Percentiles rank a stretch among this genome's conserved stretches.
These are phyloP conservation scores for Erpornis zantholeuca DNA, from an alignment of 2,113 vertebrate species.

Conservation along the genomic window DNA sequence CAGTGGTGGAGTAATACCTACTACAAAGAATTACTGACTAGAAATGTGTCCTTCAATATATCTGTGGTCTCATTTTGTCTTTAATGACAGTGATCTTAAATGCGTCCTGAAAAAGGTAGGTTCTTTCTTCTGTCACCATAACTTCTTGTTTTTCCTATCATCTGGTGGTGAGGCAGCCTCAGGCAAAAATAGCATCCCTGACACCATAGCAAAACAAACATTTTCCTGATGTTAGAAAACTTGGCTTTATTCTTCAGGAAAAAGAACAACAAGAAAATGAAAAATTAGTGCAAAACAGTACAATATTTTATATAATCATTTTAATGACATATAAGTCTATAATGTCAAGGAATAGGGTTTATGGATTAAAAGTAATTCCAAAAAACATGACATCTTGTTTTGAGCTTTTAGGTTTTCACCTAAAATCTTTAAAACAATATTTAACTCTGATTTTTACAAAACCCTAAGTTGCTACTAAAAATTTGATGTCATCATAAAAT, in stretches of 20 bases:
- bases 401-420: not conserved
- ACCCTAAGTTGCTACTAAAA: not conserved
- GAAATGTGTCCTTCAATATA: not conserved
- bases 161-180: not conserved
- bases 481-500: not conserved
- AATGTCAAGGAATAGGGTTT: fast-evolving
- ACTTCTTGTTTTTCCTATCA: not conserved
- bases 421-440: not conserved
- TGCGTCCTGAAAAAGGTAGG: not conserved
- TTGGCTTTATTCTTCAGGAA: not conserved
- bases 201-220: not conserved
- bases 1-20: not conserved
- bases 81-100: not conserved
- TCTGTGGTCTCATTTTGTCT: not conserved
- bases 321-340: not conserved
- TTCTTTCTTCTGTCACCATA: not conserved
- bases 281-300: not conserved
- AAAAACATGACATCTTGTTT: not conserved
- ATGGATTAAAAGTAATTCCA: not conserved
- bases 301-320: not conserved
- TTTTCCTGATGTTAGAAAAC: not conserved
- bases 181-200: not conserved
- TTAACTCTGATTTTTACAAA: not conserved
- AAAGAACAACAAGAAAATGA: not conserved
- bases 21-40: not conserved